phyloP scores from a whole-genome alignment of 1,140 invertebrate genomes.

The Pogonognathellus flavescens region DNA sequence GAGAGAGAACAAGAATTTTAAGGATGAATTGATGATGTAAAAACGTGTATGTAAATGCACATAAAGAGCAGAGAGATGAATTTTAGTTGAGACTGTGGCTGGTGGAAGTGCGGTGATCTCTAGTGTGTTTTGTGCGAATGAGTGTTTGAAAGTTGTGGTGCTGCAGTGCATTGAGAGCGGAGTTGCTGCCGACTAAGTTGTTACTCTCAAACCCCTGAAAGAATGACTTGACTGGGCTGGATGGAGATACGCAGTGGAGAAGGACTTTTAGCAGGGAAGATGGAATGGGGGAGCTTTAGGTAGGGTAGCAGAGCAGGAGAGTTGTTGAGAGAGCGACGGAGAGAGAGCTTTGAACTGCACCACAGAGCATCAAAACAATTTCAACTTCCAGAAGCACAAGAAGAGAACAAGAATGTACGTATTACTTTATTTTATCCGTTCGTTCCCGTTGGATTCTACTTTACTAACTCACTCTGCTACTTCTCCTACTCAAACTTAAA shows the following conservation, averaged over 20 bases:
- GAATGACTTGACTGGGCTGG: conserved; percentile 24
- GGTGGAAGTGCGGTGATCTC: not conserved
- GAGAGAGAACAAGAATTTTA: no score
- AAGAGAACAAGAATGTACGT: no score
- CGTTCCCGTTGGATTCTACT: conserved; percentile 18
- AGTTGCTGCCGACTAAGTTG: not conserved
- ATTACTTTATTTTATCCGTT: no score
- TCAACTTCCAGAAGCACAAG: not conserved
- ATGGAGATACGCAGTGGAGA: not conserved
- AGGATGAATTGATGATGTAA: not conserved
- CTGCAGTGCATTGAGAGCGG: conserved; percentile 20
- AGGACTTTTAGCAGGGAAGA: not conserved
- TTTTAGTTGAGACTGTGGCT: not conserved
- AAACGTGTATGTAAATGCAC: not conserved
- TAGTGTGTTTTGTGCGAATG: conserved; percentile 21
- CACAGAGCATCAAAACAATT: not conserved
- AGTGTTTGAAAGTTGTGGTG: not conserved
- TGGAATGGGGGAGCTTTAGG: not conserved
- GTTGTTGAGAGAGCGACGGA: not conserved
- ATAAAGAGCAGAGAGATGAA: not conserved
- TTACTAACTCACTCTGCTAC: not conserved
- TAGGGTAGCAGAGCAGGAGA: conserved; percentile 28
- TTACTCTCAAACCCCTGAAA: conserved; percentile 41
- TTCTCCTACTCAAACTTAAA: no score
- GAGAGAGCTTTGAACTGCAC: no score